phyloP scores from a whole-genome alignment of 2,113 vertebrate species.

The Corapipo altera region DNA sequence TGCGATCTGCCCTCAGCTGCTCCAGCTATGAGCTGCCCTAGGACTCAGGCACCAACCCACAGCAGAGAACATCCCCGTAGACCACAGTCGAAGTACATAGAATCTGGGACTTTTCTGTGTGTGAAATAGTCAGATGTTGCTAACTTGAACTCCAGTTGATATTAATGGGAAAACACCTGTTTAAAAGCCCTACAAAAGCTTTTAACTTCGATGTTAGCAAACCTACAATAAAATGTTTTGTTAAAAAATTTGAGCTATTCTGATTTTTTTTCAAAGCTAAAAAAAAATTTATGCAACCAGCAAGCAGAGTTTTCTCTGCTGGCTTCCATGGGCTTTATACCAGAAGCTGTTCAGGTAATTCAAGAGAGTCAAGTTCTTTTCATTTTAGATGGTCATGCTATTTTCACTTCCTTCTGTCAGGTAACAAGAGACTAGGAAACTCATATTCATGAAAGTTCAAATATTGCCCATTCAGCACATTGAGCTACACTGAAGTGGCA shows the following conservation, averaged over 20 bases:
- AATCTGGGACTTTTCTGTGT: background rate
- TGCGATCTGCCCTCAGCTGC: background rate
- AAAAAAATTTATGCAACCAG: background rate
- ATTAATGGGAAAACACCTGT: background rate
- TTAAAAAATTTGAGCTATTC: background rate
- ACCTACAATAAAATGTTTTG: background rate
- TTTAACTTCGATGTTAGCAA: background rate
- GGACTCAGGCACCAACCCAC: background rate
- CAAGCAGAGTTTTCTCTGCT: background rate
- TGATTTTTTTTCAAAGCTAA: too few species aligned
- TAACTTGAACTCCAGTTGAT: background rate
- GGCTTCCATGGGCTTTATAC: background rate
- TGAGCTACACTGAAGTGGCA: rapidly evolving
- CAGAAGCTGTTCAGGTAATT: background rate
- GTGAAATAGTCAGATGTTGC: background rate
- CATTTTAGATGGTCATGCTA: background rate
- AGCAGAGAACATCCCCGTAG: background rate
- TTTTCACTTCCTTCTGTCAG: background rate
- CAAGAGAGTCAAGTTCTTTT: background rate
- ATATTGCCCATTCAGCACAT: background rate
- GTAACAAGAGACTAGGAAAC: background rate
- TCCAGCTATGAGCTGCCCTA: background rate
- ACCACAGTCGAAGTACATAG: background rate
- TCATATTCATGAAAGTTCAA: background rate
- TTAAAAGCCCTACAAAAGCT: background rate